phyloP scores from a whole-genome alignment of 2,888 invertebrate species.

The Orthosia cruda region DNA sequence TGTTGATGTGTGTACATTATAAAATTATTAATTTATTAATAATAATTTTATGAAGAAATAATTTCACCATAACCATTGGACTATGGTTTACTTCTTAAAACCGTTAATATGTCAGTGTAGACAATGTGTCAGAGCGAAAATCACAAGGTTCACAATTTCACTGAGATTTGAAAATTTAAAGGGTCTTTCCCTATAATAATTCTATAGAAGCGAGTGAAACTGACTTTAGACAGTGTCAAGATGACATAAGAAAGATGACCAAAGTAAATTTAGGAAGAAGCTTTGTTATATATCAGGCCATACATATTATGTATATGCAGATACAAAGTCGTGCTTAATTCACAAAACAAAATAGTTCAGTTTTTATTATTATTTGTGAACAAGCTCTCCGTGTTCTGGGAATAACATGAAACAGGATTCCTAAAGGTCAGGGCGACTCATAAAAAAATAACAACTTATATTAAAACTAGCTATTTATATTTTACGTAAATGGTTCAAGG shows the following conservation, averaged over 20 bases:
- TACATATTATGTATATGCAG: not conserved
- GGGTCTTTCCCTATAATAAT: not conserved
- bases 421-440: not conserved
- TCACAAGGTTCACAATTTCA: conserved; percentile 28
- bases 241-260: not conserved
- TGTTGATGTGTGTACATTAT: too few species aligned
- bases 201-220: not conserved
- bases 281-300: not conserved
- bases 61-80: conserved; percentile 35
- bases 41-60: conserved; percentile 5
- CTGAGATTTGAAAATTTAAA: conserved; percentile 19
- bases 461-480: not conserved
- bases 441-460: not conserved
- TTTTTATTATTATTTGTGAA: not conserved
- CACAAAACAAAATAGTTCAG: not conserved
- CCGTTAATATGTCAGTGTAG: conserved; percentile 30
- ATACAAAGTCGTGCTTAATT: not conserved
- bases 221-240: conserved; percentile 1
- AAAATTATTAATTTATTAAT: too few species aligned
- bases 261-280: not conserved
- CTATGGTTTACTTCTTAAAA: conserved; percentile 50
- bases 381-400: not conserved
- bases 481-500: not conserved
- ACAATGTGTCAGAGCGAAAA: conserved; percentile 30
- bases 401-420: conserved; percentile 2